A percentile compares a stretch with the other conserved stretches of the same genome.
These are phyloP conservation scores for Dolichopus griseipennis DNA, from an alignment of 2,888 invertebrate genomes.

Conservation along the genomic window DNA sequence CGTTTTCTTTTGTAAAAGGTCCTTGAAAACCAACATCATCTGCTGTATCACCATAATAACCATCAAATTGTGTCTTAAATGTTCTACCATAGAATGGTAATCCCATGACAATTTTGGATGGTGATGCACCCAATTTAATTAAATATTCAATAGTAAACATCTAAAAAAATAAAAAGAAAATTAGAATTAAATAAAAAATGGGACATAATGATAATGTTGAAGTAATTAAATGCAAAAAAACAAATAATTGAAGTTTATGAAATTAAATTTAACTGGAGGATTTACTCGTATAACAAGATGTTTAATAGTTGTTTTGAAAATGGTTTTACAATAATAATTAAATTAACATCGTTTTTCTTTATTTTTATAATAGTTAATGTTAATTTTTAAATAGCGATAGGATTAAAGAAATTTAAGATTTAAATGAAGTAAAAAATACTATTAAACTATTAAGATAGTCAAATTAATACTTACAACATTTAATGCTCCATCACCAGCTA, in stretches of 20 bases:
- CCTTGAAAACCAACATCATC: conserved; percentile 62
- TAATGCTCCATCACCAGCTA: conserved; percentile 48
- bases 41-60: conserved; percentile 42
- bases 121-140: conserved; percentile 61
- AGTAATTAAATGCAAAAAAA: too few species aligned
- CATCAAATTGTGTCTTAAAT: conserved; percentile 47
- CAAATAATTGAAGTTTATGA: background rate
- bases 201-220: too few species aligned
- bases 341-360: too few species aligned
- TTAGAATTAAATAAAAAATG: background rate
- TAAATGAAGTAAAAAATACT: too few species aligned
- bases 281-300: too few species aligned
- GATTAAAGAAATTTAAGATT: too few species aligned
- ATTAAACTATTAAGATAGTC: too few species aligned
- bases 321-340: too few species aligned
- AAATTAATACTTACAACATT: conserved; percentile 56
- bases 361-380: too few species aligned
- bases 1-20: conserved; percentile 66
- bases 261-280: background rate
- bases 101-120: conserved; percentile 71
- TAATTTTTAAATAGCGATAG: too few species aligned
- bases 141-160: conserved; percentile 68
- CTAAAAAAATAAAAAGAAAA: conserved; percentile 42
- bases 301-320: too few species aligned
- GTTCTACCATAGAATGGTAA: conserved; percentile 77